Percentiles rank a stretch among this genome's conserved stretches.
Evolutionary conservation across 2,888 invertebrate species (phyloP).

Genomic region (Pammene fasciana): DNA sequence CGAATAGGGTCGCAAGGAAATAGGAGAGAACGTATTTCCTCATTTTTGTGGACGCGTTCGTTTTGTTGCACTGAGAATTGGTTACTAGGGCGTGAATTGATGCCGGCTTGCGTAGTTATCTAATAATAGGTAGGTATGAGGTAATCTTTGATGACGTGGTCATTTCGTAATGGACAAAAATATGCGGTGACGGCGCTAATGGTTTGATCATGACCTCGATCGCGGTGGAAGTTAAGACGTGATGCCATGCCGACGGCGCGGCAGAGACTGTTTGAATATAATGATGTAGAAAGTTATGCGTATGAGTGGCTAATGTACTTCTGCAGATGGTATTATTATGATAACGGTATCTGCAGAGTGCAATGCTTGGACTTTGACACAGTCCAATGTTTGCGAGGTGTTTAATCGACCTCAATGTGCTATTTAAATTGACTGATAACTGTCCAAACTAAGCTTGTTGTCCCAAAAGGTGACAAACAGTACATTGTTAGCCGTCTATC

Average conservation of each 20-base stretch:
- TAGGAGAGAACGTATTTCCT: conserved; percentile 60
- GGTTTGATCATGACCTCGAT: conserved; percentile 73
- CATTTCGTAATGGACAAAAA: conserved; percentile 75
- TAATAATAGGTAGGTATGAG: conserved; percentile 81
- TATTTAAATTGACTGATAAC: background rate
- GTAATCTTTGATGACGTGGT: conserved; percentile 74
- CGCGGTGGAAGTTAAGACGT: conserved; percentile 63
- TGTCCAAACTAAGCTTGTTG: background rate
- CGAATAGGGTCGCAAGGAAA: conserved; percentile 62
- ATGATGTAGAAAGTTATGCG: conserved; percentile 32
- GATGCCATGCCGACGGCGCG: conserved; percentile 53
- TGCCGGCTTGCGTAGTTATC: conserved; percentile 67
- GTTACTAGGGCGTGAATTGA: conserved; percentile 74
- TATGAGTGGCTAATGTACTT: conserved; percentile 8
- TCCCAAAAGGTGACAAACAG: no score
- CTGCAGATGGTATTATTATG: conserved; percentile 10
- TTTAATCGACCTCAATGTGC: background rate
- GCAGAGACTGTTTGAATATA: conserved; percentile 51
- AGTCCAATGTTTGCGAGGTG: background rate
- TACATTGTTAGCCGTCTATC: no score
- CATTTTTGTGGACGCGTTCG: conserved; percentile 71
- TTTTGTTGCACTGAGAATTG: conserved; percentile 62
- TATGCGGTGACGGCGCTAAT: conserved; percentile 66
- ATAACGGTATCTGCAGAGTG: conserved; percentile 30
- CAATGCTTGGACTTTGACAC: conserved; percentile 28